Conservation (phyloP, 2,797 vertebrate genomes). For the Pangasius mekongensis region DNA sequence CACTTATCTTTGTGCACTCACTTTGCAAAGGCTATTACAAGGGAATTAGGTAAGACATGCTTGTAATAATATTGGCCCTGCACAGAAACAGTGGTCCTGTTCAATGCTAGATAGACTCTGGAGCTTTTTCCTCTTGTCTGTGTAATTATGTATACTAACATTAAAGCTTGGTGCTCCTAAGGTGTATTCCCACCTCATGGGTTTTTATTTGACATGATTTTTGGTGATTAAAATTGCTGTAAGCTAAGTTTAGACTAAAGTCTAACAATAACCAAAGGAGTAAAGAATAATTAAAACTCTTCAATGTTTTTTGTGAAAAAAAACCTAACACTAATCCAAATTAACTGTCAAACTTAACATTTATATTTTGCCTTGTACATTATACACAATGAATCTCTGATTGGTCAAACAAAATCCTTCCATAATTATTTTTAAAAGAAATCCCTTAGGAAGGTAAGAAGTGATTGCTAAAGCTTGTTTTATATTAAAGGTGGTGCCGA, state of each 20-base stretch:
- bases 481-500: neutral
- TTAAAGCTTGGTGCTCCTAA: neutral
- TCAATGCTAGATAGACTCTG: neutral
- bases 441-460: neutral
- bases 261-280: neutral
- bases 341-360: neutral
- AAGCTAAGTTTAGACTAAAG: neutral
- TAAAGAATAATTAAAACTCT: neutral
- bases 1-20: neutral
- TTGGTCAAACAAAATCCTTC: neutral
- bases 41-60: neutral
- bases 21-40: neutral
- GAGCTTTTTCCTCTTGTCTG: neutral
- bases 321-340: neutral
- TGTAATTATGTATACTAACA: neutral
- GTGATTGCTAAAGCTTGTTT: neutral
- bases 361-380: neutral
- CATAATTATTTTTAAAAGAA: neutral
- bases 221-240: neutral
- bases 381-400: neutral
- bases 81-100: neutral
- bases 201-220: neutral
- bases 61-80: conserved; percentile 6
- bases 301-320: too few relatives aligned
- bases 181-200: neutral